Percentiles rank a stretch among this genome's conserved stretches.
Evolutionary conservation across 1,140 invertebrate species (phyloP).

Genomic region (Musca vetustissima): DNA sequence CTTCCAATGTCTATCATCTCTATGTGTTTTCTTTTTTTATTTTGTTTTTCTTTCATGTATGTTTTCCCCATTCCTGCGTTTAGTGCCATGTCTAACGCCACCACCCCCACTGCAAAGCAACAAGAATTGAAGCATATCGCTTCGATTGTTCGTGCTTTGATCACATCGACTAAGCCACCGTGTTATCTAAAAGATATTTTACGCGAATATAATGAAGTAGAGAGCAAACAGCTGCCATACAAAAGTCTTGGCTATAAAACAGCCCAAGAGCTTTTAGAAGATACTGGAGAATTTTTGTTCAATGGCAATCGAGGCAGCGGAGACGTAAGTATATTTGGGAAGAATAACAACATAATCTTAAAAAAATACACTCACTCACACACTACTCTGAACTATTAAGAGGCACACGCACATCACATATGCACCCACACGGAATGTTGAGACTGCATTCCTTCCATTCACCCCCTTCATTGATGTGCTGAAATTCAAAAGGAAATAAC

Average conservation of each 20-base stretch:
- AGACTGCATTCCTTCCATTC: slow-evolving; percentile 1
- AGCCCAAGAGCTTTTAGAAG: slow-evolving; percentile 33
- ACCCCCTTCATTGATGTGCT: slow-evolving; percentile 7
- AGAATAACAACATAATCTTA: not conserved
- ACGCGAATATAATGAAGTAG: slow-evolving; percentile 36
- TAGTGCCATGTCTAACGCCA: slow-evolving; percentile 19
- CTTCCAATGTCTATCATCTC: too few relatives aligned
- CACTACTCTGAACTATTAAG: too few relatives aligned
- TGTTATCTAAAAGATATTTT: slow-evolving; percentile 33
- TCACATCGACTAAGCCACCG: slow-evolving; percentile 43
- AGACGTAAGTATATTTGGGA: not conserved
- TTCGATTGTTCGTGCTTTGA: slow-evolving; percentile 42
- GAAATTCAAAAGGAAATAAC: too few relatives aligned
- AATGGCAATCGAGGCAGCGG: slow-evolving; percentile 28
- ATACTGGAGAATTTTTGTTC: slow-evolving; percentile 39
- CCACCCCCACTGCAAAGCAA: slow-evolving; percentile 3
- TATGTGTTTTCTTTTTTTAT: too few relatives aligned
- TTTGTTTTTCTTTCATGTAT: too few relatives aligned
- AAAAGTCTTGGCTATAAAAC: slow-evolving; percentile 33
- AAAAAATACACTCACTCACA: not conserved
- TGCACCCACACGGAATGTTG: not conserved
- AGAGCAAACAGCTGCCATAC: slow-evolving; percentile 36
- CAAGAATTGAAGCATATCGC: slow-evolving; percentile 31
- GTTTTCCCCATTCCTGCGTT: not conserved
- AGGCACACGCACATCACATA: not conserved